A percentile compares a stretch with the other conserved stretches of the same genome.
phyloP scores from a whole-genome alignment of 2,797 vertebrate genomes.

The Hydrolagus colliei region DNA sequence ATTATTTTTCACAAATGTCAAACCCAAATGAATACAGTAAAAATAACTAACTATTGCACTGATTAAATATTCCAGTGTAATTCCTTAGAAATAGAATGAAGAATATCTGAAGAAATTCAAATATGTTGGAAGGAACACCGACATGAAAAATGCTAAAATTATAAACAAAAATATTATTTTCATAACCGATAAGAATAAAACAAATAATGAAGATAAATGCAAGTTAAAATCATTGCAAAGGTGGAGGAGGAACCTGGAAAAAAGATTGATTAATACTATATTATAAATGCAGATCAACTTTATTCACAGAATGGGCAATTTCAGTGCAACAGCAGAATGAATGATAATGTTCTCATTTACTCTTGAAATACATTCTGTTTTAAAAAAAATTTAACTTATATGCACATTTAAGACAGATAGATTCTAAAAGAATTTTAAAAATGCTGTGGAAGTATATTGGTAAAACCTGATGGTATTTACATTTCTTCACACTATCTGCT shows the following conservation, averaged over 20 bases:
- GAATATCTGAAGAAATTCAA: too few relatives aligned
- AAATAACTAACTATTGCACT: too few relatives aligned
- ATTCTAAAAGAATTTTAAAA: neutral
- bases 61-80: too few relatives aligned
- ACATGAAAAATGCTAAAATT: constrained; percentile 50
- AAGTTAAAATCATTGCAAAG: constrained; percentile 3
- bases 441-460: neutral
- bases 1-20: constrained; percentile 18
- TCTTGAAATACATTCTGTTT: neutral
- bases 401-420: neutral
- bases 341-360: neutral
- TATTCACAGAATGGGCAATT: constrained; percentile 3
- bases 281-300: neutral
- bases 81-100: too few relatives aligned
- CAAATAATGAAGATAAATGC: neutral
- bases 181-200: neutral
- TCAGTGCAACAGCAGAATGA: neutral
- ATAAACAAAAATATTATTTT: too few relatives aligned
- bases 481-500: neutral
- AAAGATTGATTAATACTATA: neutral
- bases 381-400: neutral
- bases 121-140: constrained; percentile 42
- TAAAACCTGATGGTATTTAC: constrained; percentile 23
- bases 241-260: neutral
- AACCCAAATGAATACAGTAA: neutral